Evolutionary conservation across 1,140 invertebrate genomes (phyloP).

Genomic region (Drosophila simulans): DNA sequence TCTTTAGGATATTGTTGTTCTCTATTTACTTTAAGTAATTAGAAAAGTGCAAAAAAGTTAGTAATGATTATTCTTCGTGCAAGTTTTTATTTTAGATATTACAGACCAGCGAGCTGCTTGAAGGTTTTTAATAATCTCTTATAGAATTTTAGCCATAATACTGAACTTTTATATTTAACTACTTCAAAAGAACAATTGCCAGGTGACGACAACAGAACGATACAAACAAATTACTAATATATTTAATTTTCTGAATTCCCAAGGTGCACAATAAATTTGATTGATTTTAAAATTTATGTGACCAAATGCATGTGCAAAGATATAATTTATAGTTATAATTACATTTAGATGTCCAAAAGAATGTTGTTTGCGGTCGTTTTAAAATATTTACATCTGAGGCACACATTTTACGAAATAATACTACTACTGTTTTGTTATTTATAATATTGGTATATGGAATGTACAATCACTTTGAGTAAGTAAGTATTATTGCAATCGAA

Average conservation of each 20-base stretch:
- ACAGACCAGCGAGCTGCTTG: too few species aligned
- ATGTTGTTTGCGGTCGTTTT: slow-evolving; percentile 14
- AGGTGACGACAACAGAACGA: slow-evolving; percentile 11
- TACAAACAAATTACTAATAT: slow-evolving; percentile 15
- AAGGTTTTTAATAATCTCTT: slow-evolving; percentile 16
- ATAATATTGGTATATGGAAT: slow-evolving; percentile 65
- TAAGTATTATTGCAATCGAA: slow-evolving; percentile 75
- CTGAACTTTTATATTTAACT: slow-evolving; percentile 24
- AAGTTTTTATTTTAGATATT: too few species aligned
- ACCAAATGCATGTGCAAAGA: background rate
- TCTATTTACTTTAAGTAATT: too few species aligned
- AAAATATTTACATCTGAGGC: slow-evolving; percentile 38
- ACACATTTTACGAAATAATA: slow-evolving; percentile 38
- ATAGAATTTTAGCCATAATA: slow-evolving; percentile 22
- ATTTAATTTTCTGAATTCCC: slow-evolving; percentile 6
- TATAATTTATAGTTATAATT: slow-evolving; percentile 23
- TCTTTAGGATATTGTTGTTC: too few species aligned
- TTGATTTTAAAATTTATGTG: background rate
- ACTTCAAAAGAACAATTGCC: slow-evolving; percentile 18
- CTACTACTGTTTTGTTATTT: slow-evolving; percentile 34
- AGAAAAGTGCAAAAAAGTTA: background rate
- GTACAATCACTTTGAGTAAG: slow-evolving; percentile 78
- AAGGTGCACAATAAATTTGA: slow-evolving; percentile 18
- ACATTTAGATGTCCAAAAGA: slow-evolving; percentile 17
- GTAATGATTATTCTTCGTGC: background rate